phyloP scores from a whole-genome alignment of 2,888 invertebrate species.

The Pogonocherus hispidulus region DNA sequence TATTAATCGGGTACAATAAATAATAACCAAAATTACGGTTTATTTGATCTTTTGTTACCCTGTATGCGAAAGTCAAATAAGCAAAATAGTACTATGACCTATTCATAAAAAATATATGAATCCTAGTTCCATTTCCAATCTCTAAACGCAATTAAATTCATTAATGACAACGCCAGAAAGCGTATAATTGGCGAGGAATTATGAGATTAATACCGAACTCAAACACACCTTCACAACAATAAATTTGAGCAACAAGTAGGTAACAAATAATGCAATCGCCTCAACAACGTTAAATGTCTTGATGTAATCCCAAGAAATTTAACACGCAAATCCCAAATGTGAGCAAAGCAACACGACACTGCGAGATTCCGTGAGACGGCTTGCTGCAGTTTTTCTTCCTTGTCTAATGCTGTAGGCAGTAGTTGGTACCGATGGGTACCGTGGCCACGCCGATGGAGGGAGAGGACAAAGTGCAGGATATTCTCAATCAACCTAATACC shows the following conservation, averaged over 20 bases:
- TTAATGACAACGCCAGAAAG: too few species aligned
- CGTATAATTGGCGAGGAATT: too few species aligned
- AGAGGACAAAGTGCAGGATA: slow-evolving; percentile 55
- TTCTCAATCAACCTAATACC: slow-evolving; percentile 56
- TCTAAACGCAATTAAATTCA: too few species aligned
- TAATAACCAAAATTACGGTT: too few species aligned
- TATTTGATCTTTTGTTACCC: too few species aligned
- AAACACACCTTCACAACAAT: slow-evolving; percentile 6
- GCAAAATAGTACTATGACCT: too few species aligned
- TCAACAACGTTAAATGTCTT: slow-evolving; percentile 16
- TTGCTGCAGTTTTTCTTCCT: background rate
- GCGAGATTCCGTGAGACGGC: slow-evolving; percentile 32
- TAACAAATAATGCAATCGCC: slow-evolving; percentile 20
- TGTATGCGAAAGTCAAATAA: too few species aligned
- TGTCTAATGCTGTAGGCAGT: slow-evolving; percentile 35
- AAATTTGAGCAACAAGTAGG: slow-evolving; percentile 11
- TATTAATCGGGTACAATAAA: too few species aligned
- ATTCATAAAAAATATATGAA: too few species aligned
- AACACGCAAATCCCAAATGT: slow-evolving; percentile 28
- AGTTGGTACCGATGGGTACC: slow-evolving; percentile 61
- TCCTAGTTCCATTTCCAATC: too few species aligned
- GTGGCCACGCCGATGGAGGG: slow-evolving; percentile 47
- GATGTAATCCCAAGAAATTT: slow-evolving; percentile 29
- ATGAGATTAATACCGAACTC: background rate
- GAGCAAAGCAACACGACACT: slow-evolving; percentile 27